Percentiles rank a stretch among this genome's conserved stretches.
Evolutionary conservation across 2,797 vertebrate genomes (phyloP).

Genomic region (Xiphophorus birchmanni): DNA sequence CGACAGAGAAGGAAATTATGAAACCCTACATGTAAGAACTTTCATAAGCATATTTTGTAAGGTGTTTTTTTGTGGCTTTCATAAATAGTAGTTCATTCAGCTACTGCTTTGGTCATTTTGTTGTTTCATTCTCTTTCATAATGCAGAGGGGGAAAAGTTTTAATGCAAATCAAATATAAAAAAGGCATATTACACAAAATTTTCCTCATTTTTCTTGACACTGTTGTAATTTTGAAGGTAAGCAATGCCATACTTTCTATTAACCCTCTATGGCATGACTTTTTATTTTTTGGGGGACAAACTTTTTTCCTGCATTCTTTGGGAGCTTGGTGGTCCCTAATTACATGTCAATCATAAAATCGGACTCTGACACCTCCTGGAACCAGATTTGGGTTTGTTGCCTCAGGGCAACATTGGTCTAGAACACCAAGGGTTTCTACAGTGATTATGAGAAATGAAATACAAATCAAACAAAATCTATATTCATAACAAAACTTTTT

Average conservation of each 20-base stretch:
- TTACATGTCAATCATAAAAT: no score
- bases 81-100: not conserved
- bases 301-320: no score
- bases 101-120: not conserved
- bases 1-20: not conserved
- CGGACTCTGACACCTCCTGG: no score
- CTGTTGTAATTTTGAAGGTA: not conserved
- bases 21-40: not conserved
- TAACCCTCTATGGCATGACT: no score
- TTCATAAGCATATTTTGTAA: not conserved
- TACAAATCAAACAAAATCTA: no score
- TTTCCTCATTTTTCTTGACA: not conserved
- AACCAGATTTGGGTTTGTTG: no score
- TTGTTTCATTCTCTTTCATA: not conserved
- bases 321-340: no score
- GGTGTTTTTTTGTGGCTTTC: not conserved
- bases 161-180: not conserved
- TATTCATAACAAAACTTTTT: no score
- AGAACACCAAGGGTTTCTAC: no score
- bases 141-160: not conserved
- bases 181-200: not conserved
- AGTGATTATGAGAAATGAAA: no score
- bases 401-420: no score
- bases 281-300: no score
- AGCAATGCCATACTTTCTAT: not conserved